phyloP scores from a whole-genome alignment of 2,113 vertebrate genomes.

The Phoxinus phoxinus region DNA sequence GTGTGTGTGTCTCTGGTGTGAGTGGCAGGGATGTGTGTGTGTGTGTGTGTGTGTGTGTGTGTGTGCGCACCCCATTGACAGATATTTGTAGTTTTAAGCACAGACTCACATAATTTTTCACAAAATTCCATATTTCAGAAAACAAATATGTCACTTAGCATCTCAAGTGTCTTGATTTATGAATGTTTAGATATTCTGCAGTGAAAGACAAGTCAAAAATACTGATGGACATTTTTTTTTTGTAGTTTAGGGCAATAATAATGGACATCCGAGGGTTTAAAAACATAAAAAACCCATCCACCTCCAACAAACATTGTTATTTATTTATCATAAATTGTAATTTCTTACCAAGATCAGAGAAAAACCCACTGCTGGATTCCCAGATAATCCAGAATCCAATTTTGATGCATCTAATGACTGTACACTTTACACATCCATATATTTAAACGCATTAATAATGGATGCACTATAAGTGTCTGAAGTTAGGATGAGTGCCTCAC shows the following conservation, averaged over 20 bases:
- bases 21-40: too few species aligned
- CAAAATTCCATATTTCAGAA: neutral
- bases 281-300: neutral
- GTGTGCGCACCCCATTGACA: too few species aligned
- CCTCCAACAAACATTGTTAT: neutral
- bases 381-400: too few species aligned
- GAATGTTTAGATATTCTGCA: too few species aligned
- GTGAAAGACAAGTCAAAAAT: neutral
- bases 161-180: neutral
- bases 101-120: neutral
- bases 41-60: neutral
- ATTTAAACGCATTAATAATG: conserved; percentile 18
- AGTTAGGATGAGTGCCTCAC: neutral
- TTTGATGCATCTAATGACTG: neutral
- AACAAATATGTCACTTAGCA: neutral
- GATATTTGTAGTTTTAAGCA: neutral
- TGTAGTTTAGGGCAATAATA: too few species aligned
- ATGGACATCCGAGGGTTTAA: neutral
- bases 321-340: neutral
- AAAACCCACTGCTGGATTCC: neutral
- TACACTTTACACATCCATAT: neutral
- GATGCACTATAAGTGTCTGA: neutral
- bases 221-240: neutral
- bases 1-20: too few species aligned
- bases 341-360: neutral